Evolutionary conservation across 1,140 invertebrate species (phyloP), one percentile per base, ranked within the genome.

Genomic region (Lanistes nyassanus): DNA sequence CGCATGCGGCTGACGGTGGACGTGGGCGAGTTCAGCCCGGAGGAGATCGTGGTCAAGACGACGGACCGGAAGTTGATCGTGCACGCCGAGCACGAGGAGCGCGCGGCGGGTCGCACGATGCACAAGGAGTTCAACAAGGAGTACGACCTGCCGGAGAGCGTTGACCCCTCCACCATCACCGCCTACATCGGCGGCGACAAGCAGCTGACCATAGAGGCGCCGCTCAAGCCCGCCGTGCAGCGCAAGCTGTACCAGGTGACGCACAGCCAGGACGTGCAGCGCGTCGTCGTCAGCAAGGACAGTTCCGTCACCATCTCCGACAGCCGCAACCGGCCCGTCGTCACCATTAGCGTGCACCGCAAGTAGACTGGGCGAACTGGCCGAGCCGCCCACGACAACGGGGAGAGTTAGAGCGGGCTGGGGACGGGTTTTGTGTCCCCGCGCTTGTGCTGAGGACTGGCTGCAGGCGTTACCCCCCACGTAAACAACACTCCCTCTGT

Each of bases 81-180:
- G 19, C 82, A 86, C 39, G 88, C 88, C 9, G 81, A 84, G 78
- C 88, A 89, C 77, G 86, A 89, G 62, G 87, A 88, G 75, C 85
- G 87, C 68, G 81, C 80, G 37, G 82, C 81, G 3, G 85, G 85
- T 13, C 75, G 87, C 64, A 88, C 86, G 16, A 80, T 88, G 60
- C 86, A 87, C 76, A 88, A 86, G 64, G 87, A 89, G 77, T 89
- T 89, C 75, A 88, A 86, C 73, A 88, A 88, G 73, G 85, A 89
- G 74, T 89, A 88, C 75, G 88, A 89, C 73, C 77, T 89, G 55
- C 88, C 88, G 0, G 86, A 88, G 36, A 83, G 80, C 64, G 88
- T 89, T 34, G 88, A 89, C 75, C 86, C 88, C 70, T 78, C 84
- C 29, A 81, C 83, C 13, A 88, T 89, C 53, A 84, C 83, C 1